phyloP scores from a whole-genome alignment of 2,797 vertebrate genomes.

The Sebastes kiyomatsui region DNA sequence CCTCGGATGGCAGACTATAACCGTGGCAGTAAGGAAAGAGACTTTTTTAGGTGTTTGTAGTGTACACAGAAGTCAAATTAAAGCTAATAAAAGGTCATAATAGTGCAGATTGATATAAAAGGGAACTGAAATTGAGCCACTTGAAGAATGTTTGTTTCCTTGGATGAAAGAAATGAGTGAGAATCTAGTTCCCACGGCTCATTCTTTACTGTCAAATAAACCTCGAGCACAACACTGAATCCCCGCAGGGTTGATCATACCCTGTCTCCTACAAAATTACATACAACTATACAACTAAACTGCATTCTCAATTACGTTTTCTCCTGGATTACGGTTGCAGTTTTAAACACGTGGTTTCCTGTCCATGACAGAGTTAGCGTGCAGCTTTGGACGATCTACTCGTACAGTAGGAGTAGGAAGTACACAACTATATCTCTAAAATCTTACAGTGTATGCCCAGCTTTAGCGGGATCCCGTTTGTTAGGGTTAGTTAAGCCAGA shows the following conservation, averaged over 20 bases:
- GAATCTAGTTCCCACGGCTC: not conserved
- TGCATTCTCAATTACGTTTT: too few relatives aligned
- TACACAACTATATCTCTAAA: too few relatives aligned
- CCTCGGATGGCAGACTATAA: not conserved
- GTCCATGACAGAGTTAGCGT: too few relatives aligned
- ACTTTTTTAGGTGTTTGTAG: slow-evolving; percentile 13
- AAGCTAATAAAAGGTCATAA: slow-evolving; percentile 13
- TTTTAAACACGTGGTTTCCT: too few relatives aligned
- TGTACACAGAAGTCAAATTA: not conserved
- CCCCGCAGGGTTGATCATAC: not conserved
- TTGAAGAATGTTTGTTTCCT: not conserved
- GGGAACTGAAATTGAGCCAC: not conserved
- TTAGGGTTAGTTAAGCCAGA: too few relatives aligned
- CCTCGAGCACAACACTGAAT: not conserved
- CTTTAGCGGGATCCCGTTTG: too few relatives aligned
- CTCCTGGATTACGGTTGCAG: too few relatives aligned
- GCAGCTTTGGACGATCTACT: too few relatives aligned
- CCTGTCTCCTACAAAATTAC: not conserved
- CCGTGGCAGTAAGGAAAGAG: not conserved
- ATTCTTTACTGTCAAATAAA: not conserved
- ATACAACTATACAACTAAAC: not conserved
- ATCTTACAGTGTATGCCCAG: too few relatives aligned
- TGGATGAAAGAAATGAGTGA: not conserved
- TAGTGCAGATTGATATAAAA: not conserved
- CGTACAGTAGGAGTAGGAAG: too few relatives aligned